Percentiles rank a stretch among this genome's conserved stretches.
These are phyloP conservation scores for Myrmecophaga tridactyla DNA, from an alignment of 2,113 vertebrate genomes.

Conservation along the genomic window DNA sequence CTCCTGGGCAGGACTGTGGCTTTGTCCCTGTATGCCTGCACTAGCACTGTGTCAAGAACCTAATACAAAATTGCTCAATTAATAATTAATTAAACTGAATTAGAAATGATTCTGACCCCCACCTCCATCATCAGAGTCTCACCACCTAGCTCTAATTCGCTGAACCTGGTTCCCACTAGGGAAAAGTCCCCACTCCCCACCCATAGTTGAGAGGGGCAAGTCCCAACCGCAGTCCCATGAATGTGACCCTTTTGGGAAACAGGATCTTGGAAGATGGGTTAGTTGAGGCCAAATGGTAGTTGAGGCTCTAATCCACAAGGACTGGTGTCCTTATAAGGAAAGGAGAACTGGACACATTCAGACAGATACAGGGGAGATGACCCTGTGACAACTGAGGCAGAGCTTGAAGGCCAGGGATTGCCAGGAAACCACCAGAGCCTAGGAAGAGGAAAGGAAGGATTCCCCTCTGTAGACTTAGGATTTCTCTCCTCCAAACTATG, in stretches of 20 bases:
- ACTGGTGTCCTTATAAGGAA: background rate
- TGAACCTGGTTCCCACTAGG: background rate
- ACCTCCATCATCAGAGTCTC: too few species aligned
- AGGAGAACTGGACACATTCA: background rate
- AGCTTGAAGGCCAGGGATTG: too few species aligned
- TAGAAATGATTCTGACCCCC: background rate
- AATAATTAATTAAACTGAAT: background rate
- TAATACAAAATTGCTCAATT: background rate
- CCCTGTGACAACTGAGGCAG: too few species aligned
- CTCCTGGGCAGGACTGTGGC: background rate
- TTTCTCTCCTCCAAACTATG: too few species aligned
- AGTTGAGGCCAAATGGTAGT: background rate
- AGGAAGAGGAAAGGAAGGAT: too few species aligned
- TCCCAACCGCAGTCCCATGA: too few species aligned
- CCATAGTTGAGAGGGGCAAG: background rate
- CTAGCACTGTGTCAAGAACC: rapidly evolving
- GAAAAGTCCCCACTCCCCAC: background rate
- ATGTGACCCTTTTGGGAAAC: too few species aligned
- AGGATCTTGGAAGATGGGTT: too few species aligned
- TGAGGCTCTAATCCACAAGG: background rate
- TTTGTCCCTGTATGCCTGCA: background rate
- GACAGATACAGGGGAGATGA: background rate
- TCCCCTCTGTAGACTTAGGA: too few species aligned
- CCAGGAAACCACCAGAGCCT: too few species aligned
- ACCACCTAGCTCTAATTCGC: background rate